Base-by-base conservation (phyloP, 2,888 invertebrate genomes). In the Ariolimax columbianus region DNA sequence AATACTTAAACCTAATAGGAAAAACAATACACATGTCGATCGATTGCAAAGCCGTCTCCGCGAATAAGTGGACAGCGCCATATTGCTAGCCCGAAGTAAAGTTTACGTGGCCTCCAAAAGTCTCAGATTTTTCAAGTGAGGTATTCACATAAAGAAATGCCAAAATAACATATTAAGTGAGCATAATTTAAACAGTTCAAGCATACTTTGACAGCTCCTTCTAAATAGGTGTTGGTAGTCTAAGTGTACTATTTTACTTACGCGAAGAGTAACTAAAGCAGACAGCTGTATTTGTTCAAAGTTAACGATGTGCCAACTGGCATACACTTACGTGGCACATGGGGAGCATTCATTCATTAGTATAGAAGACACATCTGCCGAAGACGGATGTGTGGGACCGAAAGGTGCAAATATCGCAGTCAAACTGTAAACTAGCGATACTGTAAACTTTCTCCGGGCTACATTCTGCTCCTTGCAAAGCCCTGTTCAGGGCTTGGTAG, bases 61-160 rank as follows among this genome's bases (percentile, higher is more conserved):
- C 23, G 36, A 73, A 2, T 55, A 0, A 33, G 47, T 81, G 82
- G 82, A 59, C 72, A 51, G 47, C 82, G 82, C 82, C 82, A 82
- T 82, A 47, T 51, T 81, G 72, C 26, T 81, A 36, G 33, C 38
- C 72, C 55, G 72, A 72, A 82, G n/a, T 33, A 55, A 70, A 82
- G 73, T 73, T 82, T 82, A 73, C 82, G 82, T 80, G 70, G 68
- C 43, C 47, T 7, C 43, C 33, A 59, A 70, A 11, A 43, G 11
- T 11, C 51, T 9, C 78, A 40, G 66, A 26, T 78, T 77, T 77
- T 55, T 23, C 3, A 7, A 23, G 19, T 38, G 38, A 9, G 23
- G 26, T 2, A 1, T 2, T 23, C n/a, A 9, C 26, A 7, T 11
- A 17, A 36, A 36, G 0, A 70, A 70, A 19, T 7, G 14, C 36